Conservation (phyloP, 2,888 invertebrate species). For the Seladonia tumulorum region DNA sequence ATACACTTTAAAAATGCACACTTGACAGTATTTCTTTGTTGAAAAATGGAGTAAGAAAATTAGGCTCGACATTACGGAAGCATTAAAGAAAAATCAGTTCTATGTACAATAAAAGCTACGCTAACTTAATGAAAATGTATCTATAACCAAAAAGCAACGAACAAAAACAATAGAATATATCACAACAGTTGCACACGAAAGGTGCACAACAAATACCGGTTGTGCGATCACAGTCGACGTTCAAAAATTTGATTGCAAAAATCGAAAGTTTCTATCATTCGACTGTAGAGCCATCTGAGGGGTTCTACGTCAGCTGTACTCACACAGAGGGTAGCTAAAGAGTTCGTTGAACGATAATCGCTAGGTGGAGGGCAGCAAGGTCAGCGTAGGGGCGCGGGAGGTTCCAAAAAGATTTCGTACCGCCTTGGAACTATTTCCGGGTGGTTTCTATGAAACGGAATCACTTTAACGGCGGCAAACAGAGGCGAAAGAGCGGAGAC, state of each 20-base stretch:
- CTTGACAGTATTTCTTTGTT: no score
- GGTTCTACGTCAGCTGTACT: neutral
- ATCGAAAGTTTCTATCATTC: neutral
- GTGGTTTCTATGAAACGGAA: conserved; percentile 1
- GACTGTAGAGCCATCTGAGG: neutral
- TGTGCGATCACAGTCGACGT: neutral
- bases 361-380: neutral
- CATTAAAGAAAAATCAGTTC: no score
- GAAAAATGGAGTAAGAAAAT: no score
- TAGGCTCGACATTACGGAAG: no score
- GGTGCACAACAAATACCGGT: no score
- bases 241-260: neutral
- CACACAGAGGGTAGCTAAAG: neutral
- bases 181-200: no score
- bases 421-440: neutral
- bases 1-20: no score
- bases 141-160: neutral
- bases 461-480: conserved; percentile 41
- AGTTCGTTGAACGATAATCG: neutral
- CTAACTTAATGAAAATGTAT: neutral
- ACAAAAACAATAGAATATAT: neutral
- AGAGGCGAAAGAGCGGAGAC: conserved; percentile 4
- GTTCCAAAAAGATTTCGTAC: neutral
- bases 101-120: neutral
- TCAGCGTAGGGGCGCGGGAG: neutral